Base-by-base conservation (phyloP, 2,113 vertebrate species). In the Grantiella picta region DNA sequence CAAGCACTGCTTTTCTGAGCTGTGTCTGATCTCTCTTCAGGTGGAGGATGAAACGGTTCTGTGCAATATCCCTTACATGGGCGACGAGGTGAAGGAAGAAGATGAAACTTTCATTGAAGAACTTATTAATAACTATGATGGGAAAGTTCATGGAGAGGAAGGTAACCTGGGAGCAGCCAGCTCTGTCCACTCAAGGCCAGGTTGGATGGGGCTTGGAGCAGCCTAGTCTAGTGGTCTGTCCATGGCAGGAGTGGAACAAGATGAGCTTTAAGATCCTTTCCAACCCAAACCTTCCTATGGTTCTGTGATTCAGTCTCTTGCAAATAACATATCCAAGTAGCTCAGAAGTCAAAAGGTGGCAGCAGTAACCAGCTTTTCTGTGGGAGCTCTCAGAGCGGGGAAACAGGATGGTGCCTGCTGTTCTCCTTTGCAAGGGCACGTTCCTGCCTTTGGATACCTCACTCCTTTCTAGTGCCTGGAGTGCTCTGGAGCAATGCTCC, bases 31-130 rank as follows among this genome's bases (percentile, higher is more conserved):
- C 90, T 93, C 23, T 89, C 78, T 95, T 60, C 92, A 99, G 99
- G 99, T 99, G 93, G 99, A 99, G 94, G 99, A 99, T 93, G 99
- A 99, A 95, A 99, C 99, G 0, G 99, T 99, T 94, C 97, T 99
- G 83, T 99, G 99, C 96, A 99, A 99, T 97, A 99, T 99, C 94
- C 99, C 99, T 7, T 99, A 99, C 95, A 99, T 99, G 99, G 99
- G 99, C 1, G 99, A 99, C 2, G 99, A 99, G 94, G 99, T 99
- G 57, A 98, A 99, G 91, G 99, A 99, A 77, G 99, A 99, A 94
- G 99, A 99, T 44, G 99, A 99, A 95, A 99, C 99, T 44, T 99
- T 99, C 94, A 98, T 99, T 80, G 99, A 99, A 95, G 99, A 99
- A 63, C 98, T 99, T 75, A 99, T 99, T 64, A 99, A 99, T 96